A percentile compares a stretch with the other conserved stretches of the same genome.
phyloP scores from a whole-genome alignment of 2,797 vertebrate species.

The Lepilemur septentrionalis region DNA sequence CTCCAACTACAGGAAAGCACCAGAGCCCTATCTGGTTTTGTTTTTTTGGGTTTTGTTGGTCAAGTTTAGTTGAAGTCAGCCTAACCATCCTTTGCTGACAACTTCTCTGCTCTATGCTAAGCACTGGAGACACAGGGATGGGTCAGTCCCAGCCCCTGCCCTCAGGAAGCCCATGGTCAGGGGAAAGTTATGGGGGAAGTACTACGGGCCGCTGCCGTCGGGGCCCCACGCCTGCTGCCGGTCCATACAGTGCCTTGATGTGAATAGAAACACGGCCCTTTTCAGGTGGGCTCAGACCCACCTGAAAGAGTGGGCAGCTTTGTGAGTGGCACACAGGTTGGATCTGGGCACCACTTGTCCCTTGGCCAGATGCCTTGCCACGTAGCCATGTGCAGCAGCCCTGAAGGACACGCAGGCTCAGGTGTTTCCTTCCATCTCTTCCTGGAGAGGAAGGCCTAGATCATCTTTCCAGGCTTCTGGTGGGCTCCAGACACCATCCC shows the following conservation, averaged over 20 bases:
- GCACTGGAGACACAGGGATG: background rate
- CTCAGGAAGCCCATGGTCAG: background rate
- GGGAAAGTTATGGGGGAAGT: background rate
- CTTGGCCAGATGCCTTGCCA: background rate
- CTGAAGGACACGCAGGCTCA: background rate
- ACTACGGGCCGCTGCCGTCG: background rate
- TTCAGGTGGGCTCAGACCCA: background rate
- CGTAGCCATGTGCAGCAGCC: background rate
- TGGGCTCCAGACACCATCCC: background rate
- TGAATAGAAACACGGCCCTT: background rate
- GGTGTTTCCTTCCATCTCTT: background rate
- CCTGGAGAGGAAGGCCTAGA: background rate
- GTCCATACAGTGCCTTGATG: constrained; percentile 20
- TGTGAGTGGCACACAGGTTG: background rate
- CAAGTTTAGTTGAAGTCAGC: background rate
- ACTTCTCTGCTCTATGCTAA: background rate
- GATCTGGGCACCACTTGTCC: background rate
- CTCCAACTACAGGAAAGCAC: background rate
- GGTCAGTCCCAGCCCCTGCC: background rate
- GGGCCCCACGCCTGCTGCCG: background rate
- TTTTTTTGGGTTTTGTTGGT: background rate
- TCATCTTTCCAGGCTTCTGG: background rate
- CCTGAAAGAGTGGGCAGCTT: background rate
- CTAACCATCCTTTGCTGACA: background rate
- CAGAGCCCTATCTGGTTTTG: background rate